phyloP scores from a whole-genome alignment of 2,113 vertebrate genomes.

The Neotoma lepida region DNA sequence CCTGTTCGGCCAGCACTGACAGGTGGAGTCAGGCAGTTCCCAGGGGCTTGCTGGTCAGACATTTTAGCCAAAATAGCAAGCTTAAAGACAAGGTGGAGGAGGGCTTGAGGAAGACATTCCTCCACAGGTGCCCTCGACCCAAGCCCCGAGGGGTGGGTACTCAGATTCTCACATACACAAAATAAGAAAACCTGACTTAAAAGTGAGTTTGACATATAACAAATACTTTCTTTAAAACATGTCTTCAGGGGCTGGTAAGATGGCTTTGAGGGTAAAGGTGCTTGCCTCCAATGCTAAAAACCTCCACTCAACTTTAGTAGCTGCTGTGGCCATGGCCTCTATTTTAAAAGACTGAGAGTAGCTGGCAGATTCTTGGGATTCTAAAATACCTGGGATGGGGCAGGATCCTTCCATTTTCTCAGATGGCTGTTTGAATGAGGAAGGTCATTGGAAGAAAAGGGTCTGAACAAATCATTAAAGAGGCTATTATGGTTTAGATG shows the following conservation, averaged over 20 bases:
- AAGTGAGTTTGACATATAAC: background rate
- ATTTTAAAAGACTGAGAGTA: background rate
- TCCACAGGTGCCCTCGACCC: background rate
- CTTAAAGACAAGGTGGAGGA: background rate
- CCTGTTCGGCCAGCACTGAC: background rate
- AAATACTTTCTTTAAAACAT: background rate
- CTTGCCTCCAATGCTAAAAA: background rate
- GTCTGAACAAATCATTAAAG: slow-evolving; percentile 40
- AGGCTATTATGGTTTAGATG: background rate
- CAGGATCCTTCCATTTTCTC: slow-evolving; percentile 30
- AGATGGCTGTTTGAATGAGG: background rate
- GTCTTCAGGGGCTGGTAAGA: background rate
- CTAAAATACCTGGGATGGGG: background rate
- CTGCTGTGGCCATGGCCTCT: background rate
- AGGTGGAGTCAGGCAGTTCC: background rate
- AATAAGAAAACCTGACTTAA: background rate
- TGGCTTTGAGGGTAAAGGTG: background rate
- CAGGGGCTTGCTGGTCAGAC: background rate
- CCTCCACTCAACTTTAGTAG: background rate
- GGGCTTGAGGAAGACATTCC: background rate
- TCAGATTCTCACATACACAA: background rate
- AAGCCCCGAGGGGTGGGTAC: background rate
- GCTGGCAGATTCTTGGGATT: background rate
- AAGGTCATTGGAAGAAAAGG: background rate
- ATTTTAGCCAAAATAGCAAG: background rate